Conservation (phyloP, 2,888 invertebrate species). For the Scotopteryx bipunctaria region DNA sequence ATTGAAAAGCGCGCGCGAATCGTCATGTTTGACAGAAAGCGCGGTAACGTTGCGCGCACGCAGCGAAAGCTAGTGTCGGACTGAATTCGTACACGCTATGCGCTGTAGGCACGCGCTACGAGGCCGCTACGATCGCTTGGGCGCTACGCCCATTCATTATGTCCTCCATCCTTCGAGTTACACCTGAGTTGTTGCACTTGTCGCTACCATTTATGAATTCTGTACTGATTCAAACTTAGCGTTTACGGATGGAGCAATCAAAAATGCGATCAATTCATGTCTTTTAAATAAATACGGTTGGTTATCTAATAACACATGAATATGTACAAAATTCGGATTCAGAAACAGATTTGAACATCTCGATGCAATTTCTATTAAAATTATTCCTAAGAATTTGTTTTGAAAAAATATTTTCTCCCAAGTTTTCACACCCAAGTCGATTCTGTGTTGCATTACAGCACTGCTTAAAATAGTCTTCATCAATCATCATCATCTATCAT, state of each 20-base stretch:
- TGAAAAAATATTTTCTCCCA: too few species aligned
- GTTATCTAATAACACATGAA: too few species aligned
- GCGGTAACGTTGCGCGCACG: slow-evolving; percentile 60
- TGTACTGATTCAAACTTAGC: neutral
- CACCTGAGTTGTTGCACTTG: slow-evolving; percentile 46
- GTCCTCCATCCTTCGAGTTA: slow-evolving; percentile 51
- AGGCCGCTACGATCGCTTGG: slow-evolving; percentile 58
- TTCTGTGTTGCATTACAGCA: neutral
- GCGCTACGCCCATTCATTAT: slow-evolving; percentile 68
- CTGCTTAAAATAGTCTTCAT: slow-evolving; percentile 6
- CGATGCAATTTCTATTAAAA: too few species aligned
- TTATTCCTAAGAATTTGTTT: too few species aligned
- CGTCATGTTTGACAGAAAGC: slow-evolving; percentile 53
- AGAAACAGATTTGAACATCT: too few species aligned
- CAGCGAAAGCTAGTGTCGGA: slow-evolving; percentile 67
- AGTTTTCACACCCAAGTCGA: too few species aligned
- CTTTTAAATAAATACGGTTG: too few species aligned
- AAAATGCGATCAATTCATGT: too few species aligned
- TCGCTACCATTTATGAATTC: slow-evolving; percentile 25
- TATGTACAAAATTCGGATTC: too few species aligned
- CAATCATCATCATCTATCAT: slow-evolving; percentile 32
- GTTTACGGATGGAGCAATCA: neutral
- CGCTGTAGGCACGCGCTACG: slow-evolving; percentile 60
- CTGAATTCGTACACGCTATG: slow-evolving; percentile 60
- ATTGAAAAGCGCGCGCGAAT: slow-evolving; percentile 45